A percentile compares a stretch with the other conserved stretches of the same genome.
Conservation (phyloP, 2,113 vertebrate species). For the Empidonax alnorum region DNA sequence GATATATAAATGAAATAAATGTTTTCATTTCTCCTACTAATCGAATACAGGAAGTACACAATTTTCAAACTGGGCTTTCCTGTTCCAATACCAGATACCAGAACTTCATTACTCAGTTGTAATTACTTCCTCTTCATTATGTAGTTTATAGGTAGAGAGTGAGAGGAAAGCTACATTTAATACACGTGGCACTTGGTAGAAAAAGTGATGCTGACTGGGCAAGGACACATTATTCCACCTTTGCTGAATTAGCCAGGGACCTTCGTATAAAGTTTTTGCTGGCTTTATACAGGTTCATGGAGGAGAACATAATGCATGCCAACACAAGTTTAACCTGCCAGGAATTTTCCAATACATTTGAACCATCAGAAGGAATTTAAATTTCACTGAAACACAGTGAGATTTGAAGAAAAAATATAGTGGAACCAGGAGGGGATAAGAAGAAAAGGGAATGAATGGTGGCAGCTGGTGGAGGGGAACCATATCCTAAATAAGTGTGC, state of each 20-base stretch:
- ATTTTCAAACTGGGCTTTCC: constrained; percentile 1
- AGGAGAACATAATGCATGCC: neutral
- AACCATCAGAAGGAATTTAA: neutral
- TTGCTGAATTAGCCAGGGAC: neutral
- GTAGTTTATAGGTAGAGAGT: neutral
- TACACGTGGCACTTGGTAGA: neutral
- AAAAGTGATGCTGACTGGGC: neutral
- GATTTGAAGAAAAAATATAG: neutral
- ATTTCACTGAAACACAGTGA: neutral
- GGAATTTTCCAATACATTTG: neutral
- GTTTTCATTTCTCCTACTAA: neutral
- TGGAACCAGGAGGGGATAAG: neutral
- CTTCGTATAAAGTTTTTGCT: accelerated
- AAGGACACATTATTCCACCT: neutral
- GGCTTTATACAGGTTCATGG: neutral
- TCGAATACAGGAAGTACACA: constrained; percentile 14
- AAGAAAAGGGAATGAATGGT: neutral
- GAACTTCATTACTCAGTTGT: neutral
- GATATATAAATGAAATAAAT: constrained; percentile 5
- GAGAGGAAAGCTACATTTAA: neutral
- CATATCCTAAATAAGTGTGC: neutral
- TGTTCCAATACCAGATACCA: neutral
- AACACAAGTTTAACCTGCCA: neutral
- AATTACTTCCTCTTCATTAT: constrained; percentile 30
- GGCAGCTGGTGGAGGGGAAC: neutral